Conservation (phyloP, 2,888 invertebrate genomes). For the Tortrix viridana region DNA sequence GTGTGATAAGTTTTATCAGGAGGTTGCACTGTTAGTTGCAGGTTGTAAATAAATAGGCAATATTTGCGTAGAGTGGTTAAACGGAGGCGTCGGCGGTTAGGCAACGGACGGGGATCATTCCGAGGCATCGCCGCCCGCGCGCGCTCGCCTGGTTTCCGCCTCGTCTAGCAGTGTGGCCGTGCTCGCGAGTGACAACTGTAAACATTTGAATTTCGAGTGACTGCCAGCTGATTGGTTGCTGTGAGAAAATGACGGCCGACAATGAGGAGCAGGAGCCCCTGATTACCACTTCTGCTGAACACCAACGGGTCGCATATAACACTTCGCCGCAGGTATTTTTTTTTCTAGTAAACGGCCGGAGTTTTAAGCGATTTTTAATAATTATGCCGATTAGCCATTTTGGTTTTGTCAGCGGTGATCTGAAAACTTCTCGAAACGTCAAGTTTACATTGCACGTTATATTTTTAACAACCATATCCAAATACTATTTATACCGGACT, state of each 20-base stretch:
- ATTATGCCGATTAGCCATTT: no score
- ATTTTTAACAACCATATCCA: no score
- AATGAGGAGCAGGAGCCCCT: conserved; percentile 80
- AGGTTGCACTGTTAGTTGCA: conserved; percentile 7
- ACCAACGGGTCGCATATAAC: conserved; percentile 70
- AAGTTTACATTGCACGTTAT: no score
- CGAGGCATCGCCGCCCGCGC: conserved; percentile 43
- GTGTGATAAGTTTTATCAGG: conserved; percentile 12
- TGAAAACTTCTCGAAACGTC: no score
- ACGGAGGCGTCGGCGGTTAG: conserved; percentile 23
- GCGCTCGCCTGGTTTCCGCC: conserved; percentile 41
- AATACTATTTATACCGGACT: no score
- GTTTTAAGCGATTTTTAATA: neutral
- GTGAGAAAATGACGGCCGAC: conserved; percentile 70
- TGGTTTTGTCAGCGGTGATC: no score
- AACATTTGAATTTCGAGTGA: conserved; percentile 11
- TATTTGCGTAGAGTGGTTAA: conserved; percentile 20
- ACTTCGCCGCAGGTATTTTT: conserved; percentile 65
- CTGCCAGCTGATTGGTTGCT: neutral
- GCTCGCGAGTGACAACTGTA: conserved; percentile 35
- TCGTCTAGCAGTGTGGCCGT: conserved; percentile 41
- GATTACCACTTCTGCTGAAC: conserved; percentile 73
- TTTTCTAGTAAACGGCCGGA: neutral
- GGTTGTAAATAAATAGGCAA: conserved; percentile 23
- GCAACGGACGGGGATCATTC: conserved; percentile 38